Conservation (phyloP, 1,140 invertebrate genomes). For the Pseudomyrmex pallidus region DNA sequence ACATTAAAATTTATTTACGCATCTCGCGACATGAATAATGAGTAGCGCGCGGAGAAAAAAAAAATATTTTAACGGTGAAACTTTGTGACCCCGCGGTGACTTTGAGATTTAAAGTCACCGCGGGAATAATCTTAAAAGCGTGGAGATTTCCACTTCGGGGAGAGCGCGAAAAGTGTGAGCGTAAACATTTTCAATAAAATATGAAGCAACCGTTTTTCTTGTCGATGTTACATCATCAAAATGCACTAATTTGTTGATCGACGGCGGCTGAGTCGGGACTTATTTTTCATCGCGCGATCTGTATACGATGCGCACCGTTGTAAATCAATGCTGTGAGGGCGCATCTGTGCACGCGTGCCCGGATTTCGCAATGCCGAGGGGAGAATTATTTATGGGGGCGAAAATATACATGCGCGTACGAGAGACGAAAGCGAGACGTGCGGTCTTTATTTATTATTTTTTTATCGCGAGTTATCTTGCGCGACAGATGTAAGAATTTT, state of each 20-base stretch:
- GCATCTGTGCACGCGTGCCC: conserved; percentile 27
- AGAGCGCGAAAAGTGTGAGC: not conserved
- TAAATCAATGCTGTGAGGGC: conserved; percentile 34
- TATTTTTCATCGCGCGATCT: conserved; percentile 44
- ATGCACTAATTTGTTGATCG: not conserved
- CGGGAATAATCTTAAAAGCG: not conserved
- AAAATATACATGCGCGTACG: not conserved
- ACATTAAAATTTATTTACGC: conserved; percentile 11
- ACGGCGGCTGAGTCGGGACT: conserved; percentile 15
- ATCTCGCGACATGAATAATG: conserved; percentile 20
- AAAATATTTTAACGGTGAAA: not conserved
- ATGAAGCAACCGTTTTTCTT: not conserved
- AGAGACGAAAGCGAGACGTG: no score
- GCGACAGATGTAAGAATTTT: conserved; percentile 30
- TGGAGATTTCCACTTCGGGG: not conserved
- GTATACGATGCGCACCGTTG: not conserved
- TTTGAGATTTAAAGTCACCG: conserved; percentile 4
- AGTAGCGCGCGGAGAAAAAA: conserved; percentile 1
- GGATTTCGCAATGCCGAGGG: conserved; percentile 29
- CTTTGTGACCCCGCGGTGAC: no score
- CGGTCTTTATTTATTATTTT: not conserved
- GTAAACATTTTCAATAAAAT: not conserved
- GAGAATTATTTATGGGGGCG: conserved; percentile 44
- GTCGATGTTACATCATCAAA: not conserved
- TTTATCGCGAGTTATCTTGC: conserved; percentile 30